Conservation (phyloP, 2,888 invertebrate genomes). For the Phalera bucephala region DNA sequence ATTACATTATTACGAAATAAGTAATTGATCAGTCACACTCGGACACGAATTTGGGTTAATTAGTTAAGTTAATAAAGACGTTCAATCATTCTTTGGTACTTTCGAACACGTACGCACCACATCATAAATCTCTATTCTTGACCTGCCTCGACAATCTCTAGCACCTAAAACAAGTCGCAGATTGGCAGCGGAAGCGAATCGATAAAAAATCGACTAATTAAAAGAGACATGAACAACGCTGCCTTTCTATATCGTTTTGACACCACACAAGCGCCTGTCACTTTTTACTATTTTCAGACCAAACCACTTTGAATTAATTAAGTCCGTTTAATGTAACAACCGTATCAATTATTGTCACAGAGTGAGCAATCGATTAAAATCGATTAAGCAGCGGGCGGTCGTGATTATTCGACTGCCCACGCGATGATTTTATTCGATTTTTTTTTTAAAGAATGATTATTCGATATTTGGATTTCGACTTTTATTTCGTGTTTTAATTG, state of each 20-base stretch:
- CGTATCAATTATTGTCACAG: conserved; percentile 64
- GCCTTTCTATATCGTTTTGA: conserved; percentile 55
- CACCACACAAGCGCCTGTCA: conserved; percentile 46
- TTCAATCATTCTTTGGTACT: conserved; percentile 48
- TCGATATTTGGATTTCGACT: not conserved
- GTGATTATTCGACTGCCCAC: conserved; percentile 50
- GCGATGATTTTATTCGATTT: conserved; percentile 45
- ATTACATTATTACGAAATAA: conserved; percentile 17
- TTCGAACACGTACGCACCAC: conserved; percentile 31
- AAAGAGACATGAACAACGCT: conserved; percentile 38
- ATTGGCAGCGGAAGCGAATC: conserved; percentile 51
- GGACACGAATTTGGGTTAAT: conserved; percentile 43
- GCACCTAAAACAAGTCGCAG: conserved; percentile 33
- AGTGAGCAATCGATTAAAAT: conserved; percentile 52
- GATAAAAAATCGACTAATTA: conserved; percentile 60
- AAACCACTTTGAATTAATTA: conserved; percentile 62
- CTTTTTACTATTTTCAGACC: conserved; percentile 43
- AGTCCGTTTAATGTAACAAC: conserved; percentile 55
- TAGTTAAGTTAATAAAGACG: conserved; percentile 38
- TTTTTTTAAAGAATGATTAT: conserved; percentile 26
- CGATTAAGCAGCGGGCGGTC: conserved; percentile 39
- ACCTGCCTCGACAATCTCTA: conserved; percentile 44
- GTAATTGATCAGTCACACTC: conserved; percentile 25
- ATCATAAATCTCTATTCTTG: conserved; percentile 52
- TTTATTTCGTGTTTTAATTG: conserved; percentile 18